Percentiles rank a stretch among this genome's conserved stretches.
phyloP scores from a whole-genome alignment of 2,113 vertebrate genomes.

The Lampris megalopsis region DNA sequence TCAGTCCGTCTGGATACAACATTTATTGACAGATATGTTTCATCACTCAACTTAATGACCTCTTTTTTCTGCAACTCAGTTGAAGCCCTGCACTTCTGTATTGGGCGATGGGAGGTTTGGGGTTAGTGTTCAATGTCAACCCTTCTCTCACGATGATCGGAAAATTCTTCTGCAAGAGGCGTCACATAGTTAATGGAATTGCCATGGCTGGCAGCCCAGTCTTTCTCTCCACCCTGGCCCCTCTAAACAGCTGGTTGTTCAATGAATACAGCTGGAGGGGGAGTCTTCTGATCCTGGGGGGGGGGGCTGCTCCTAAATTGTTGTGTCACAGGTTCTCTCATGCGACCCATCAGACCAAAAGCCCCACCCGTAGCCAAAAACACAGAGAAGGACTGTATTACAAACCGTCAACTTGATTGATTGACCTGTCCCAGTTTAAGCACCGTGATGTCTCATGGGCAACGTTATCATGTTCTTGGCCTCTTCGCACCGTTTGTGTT shows the following conservation, averaged over 20 bases:
- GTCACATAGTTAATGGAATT: constrained; percentile 95
- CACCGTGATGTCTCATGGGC: constrained; percentile 94
- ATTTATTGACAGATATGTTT: too few species aligned
- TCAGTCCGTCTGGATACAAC: too few species aligned
- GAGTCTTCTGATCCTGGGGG: constrained; percentile 94
- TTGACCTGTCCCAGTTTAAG: constrained; percentile 92
- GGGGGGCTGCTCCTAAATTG: constrained; percentile 91
- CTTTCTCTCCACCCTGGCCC: constrained; percentile 93
- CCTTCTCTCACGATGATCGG: constrained; percentile 99
- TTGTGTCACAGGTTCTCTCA: constrained; percentile 94
- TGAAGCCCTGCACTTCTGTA: constrained; percentile 91
- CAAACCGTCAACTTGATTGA: constrained; percentile 89
- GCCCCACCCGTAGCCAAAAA: constrained; percentile 74
- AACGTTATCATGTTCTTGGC: constrained; percentile 95
- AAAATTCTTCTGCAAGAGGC: constrained; percentile 94
- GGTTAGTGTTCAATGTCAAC: constrained; percentile 96
- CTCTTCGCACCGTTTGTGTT: constrained; percentile 96
- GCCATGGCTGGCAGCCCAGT: constrained; percentile 98
- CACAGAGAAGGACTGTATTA: constrained; percentile 69
- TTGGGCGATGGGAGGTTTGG: constrained; percentile 98
- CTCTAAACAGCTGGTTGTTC: constrained; percentile 92
- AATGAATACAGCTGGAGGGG: constrained; percentile 94
- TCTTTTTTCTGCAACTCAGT: constrained; percentile 95
- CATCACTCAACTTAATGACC: constrained; percentile 73
- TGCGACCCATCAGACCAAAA: constrained; percentile 94